phyloP scores from a whole-genome alignment of 2,888 invertebrate species.

The Hypselothyrea guttata region DNA sequence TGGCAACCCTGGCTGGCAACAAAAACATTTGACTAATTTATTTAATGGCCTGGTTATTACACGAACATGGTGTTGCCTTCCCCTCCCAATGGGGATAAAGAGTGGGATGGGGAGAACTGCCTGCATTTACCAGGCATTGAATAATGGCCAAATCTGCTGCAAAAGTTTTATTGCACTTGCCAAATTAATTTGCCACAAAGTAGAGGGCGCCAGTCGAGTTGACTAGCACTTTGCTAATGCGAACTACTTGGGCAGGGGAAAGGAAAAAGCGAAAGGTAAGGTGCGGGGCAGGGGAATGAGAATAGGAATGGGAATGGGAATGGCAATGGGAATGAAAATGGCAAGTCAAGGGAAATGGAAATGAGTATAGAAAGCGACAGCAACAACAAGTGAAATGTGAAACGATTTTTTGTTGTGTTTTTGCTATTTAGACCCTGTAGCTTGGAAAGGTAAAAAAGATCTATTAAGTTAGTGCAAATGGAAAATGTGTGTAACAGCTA shows the following conservation, averaged over 20 bases:
- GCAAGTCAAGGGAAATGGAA: constrained; percentile 34
- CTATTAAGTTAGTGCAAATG: no score
- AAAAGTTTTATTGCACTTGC: constrained; percentile 74
- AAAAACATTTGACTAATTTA: constrained; percentile 67
- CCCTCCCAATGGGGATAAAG: not conserved
- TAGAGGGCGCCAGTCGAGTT: constrained; percentile 39
- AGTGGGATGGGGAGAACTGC: constrained; percentile 10
- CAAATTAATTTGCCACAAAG: constrained; percentile 69
- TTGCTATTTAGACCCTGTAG: no score
- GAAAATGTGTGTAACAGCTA: no score
- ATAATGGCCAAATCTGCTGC: constrained; percentile 72
- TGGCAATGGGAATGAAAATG: constrained; percentile 32
- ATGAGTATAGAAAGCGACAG: constrained; percentile 34
- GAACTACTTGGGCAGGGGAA: constrained; percentile 47
- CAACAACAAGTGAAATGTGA: constrained; percentile 18
- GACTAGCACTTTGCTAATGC: constrained; percentile 48
- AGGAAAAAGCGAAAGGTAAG: no score
- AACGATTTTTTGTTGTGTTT: not conserved
- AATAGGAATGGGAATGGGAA: constrained; percentile 33
- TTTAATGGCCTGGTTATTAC: constrained; percentile 73
- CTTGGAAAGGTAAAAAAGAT: no score
- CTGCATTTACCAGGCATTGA: constrained; percentile 53
- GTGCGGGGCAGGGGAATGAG: constrained; percentile 10
- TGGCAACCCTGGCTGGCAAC: constrained; percentile 27
- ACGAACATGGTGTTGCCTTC: constrained; percentile 50